These are phyloP conservation scores for Ophraella communa DNA, from an alignment of 2,888 invertebrate species.

Conservation along the genomic window DNA sequence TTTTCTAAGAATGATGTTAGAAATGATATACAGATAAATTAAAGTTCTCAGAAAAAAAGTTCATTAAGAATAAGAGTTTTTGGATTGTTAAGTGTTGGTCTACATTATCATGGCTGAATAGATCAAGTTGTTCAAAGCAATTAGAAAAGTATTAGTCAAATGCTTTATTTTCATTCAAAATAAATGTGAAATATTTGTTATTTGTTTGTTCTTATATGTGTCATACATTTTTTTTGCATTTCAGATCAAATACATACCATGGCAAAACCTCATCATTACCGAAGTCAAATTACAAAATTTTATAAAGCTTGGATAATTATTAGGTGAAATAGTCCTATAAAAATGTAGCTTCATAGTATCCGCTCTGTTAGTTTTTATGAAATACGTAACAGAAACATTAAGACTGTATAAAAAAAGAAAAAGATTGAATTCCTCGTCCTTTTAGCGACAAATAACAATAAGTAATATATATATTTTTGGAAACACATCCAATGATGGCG, in stretches of 20 bases:
- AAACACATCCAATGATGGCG: constrained; percentile 44
- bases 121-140: no score
- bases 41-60: no score
- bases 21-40: no score
- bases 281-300: constrained; percentile 24
- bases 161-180: no score
- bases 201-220: not conserved
- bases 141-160: no score
- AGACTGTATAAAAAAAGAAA: constrained; percentile 42
- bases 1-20: no score
- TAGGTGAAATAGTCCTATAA: constrained; percentile 33
- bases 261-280: constrained; percentile 30
- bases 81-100: no score
- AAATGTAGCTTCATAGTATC: constrained; percentile 40
- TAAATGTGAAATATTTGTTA: not conserved
- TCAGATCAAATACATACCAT: constrained; percentile 32
- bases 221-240: constrained; percentile 21
- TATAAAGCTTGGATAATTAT: constrained; percentile 25
- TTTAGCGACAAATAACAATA: constrained; percentile 43
- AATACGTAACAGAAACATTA: constrained; percentile 44
- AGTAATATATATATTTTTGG: constrained; percentile 31
- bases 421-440: constrained; percentile 40
- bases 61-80: no score
- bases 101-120: no score
- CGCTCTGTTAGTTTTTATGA: constrained; percentile 26